Evolutionary conservation across 2,113 vertebrate species (phyloP).

Genomic region (Paramisgurnus dabryanus): DNA sequence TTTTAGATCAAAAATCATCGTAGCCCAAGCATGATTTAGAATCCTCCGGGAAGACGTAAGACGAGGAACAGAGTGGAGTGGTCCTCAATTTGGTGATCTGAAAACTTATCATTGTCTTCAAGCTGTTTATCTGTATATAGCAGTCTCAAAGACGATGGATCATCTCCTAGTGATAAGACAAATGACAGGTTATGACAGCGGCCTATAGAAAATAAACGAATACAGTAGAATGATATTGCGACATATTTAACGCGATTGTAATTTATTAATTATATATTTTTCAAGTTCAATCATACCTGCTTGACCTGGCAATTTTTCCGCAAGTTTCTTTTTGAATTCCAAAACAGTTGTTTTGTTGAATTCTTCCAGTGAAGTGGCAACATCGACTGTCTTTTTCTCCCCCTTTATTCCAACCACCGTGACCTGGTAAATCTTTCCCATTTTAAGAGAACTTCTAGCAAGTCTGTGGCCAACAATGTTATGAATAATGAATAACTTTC

Average conservation of each 20-base stretch:
- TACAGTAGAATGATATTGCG: too few species aligned
- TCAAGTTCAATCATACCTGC: constrained; percentile 34
- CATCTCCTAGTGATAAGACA: not conserved
- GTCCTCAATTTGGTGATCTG: constrained; percentile 32
- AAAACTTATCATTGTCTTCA: constrained; percentile 41
- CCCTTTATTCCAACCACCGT: constrained; percentile 52
- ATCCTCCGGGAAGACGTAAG: constrained; percentile 29
- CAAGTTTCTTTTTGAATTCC: constrained; percentile 62
- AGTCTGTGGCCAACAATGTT: not conserved
- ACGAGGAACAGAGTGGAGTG: constrained; percentile 31
- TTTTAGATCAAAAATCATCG: not conserved
- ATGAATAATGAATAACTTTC: not conserved
- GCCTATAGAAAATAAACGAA: too few species aligned
- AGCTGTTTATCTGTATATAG: constrained; percentile 60
- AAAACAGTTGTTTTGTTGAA: constrained; percentile 60
- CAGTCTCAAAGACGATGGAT: constrained; percentile 43
- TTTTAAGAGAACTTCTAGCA: constrained; percentile 12
- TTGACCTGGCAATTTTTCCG: constrained; percentile 13
- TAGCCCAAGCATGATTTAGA: not conserved
- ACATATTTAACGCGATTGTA: too few species aligned
- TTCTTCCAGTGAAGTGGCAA: constrained; percentile 63
- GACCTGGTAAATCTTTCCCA: constrained; percentile 67
- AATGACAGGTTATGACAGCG: constrained; percentile 1
- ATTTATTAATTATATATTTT: not conserved
- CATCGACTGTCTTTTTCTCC: constrained; percentile 58